Evolutionary conservation across 2,888 invertebrate species (phyloP).

Genomic region (Andrena minutula): DNA sequence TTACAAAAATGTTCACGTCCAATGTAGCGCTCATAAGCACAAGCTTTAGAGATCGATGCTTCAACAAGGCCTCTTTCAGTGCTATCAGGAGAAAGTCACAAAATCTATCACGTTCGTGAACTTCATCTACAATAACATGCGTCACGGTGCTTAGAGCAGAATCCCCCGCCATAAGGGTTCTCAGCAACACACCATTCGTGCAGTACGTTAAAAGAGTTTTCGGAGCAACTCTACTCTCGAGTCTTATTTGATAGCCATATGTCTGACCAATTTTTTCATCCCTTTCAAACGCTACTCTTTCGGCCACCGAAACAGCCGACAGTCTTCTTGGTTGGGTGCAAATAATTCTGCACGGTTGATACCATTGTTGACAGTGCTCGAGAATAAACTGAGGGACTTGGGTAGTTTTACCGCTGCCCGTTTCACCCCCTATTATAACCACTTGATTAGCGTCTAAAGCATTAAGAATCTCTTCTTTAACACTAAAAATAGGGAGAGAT

Average conservation of each 20-base stretch:
- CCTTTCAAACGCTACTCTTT: slow-evolving; percentile 93
- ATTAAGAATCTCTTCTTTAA: slow-evolving; percentile 89
- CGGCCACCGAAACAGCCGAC: slow-evolving; percentile 95
- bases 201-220: slow-evolving; percentile 95
- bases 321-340: slow-evolving; percentile 97
- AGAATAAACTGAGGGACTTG: slow-evolving; percentile 97
- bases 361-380: slow-evolving; percentile 89
- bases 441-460: slow-evolving; percentile 86
- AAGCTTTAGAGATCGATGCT: slow-evolving; percentile 91
- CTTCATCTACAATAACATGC: slow-evolving; percentile 96
- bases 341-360: slow-evolving; percentile 92
- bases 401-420: slow-evolving; percentile 98
- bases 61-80: slow-evolving; percentile 90
- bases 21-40: slow-evolving; percentile 98
- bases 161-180: slow-evolving; percentile 94
- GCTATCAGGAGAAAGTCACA: slow-evolving; percentile 97
- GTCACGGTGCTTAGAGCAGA: slow-evolving; percentile 90
- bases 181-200: slow-evolving; percentile 95
- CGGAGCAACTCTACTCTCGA: slow-evolving; percentile 94
- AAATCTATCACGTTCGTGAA: slow-evolving; percentile 97
- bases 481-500: slow-evolving; percentile 90
- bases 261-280: slow-evolving; percentile 89
- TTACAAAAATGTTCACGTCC: slow-evolving; percentile 92
- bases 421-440: slow-evolving; percentile 92
- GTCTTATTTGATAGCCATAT: slow-evolving; percentile 95